Base-by-base conservation (phyloP, 2,888 invertebrate genomes). In the Athrips mouffetella region DNA sequence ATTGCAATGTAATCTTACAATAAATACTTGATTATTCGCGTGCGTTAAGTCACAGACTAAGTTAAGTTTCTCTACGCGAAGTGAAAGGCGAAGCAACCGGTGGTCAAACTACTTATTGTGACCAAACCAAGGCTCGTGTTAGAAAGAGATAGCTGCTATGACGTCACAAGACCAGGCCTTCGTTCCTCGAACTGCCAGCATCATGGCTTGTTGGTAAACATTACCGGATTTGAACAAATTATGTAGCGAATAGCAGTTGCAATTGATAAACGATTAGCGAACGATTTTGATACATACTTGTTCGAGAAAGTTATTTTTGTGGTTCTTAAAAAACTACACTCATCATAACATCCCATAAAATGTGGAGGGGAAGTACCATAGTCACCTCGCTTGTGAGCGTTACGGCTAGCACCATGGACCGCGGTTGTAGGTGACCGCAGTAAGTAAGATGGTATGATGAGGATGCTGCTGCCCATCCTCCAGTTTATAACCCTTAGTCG, bases 51-150 rank as follows among this genome's bases (percentile, higher is more conserved):
- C 25, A 10, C 11, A 41, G 13, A 10, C 10, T 39, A 29, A 18
- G 7, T 8, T 10, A 33, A 23, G 48, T 49, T 49, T 31, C 42
- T 18, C 33, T 49, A 23, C 41, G 44, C 45, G 41, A 70, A 84
- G 85, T 85, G 86, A 85, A 87, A 86, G 86, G 80, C 78, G 55
- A 86, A 85, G 80, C 78, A 55, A 49, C 51, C 48, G 41, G 51
- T 51, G 49, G 54, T 54, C 49, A 13, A 31, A 53, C 58, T 55
- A 60, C 59, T 59, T 68, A 78, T 77, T 57, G 56, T 11, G 21
- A 21, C 6, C 16, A 20, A 21, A n/a, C 2, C 21, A 21, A 37
- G 65, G 13, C 46, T 53, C 52, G 57, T 40, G 52, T 52, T 41
- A 49, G 70, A 73, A 47, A 48, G 67, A 62, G 76, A 77, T 18